phyloP scores from a whole-genome alignment of 2,888 invertebrate species.

The Coelinius sp. region DNA sequence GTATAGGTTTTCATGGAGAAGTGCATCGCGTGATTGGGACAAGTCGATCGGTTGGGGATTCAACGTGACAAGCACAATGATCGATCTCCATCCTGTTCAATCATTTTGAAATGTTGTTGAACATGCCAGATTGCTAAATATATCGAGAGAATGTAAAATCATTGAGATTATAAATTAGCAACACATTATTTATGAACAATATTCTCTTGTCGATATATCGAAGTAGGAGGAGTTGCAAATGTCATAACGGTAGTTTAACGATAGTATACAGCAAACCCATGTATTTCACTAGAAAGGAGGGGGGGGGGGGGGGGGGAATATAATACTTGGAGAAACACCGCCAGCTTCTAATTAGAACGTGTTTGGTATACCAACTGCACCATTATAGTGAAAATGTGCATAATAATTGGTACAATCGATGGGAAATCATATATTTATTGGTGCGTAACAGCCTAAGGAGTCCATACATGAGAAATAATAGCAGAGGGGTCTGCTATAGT shows the following conservation, averaged over 20 bases:
- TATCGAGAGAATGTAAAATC: not conserved
- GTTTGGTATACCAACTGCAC: conserved; percentile 55
- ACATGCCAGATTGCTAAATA: not conserved
- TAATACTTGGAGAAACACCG: conserved; percentile 35
- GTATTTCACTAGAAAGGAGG: not conserved
- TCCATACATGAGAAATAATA: conserved; percentile 35
- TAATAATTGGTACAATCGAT: conserved; percentile 19
- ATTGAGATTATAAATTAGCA: not conserved
- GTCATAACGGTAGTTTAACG: conserved; percentile 41
- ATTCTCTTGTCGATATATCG: not conserved
- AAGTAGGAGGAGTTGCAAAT: conserved; percentile 41
- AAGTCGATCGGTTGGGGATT: conserved; percentile 3
- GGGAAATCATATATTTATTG: conserved; percentile 19
- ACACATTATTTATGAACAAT: not conserved
- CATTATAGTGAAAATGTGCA: conserved; percentile 53
- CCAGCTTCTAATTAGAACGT: conserved; percentile 58
- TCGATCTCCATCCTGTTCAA: not conserved
- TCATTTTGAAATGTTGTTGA: not conserved
- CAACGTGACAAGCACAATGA: not conserved
- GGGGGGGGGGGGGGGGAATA: no score
- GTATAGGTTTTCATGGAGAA: not conserved
- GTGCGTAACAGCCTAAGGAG: not conserved
- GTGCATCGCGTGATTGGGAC: conserved; percentile 12
- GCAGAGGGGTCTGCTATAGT: not conserved
- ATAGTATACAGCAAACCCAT: not conserved